Base-by-base conservation (phyloP, 1,140 invertebrate genomes). In the Brachionus koreanus region DNA sequence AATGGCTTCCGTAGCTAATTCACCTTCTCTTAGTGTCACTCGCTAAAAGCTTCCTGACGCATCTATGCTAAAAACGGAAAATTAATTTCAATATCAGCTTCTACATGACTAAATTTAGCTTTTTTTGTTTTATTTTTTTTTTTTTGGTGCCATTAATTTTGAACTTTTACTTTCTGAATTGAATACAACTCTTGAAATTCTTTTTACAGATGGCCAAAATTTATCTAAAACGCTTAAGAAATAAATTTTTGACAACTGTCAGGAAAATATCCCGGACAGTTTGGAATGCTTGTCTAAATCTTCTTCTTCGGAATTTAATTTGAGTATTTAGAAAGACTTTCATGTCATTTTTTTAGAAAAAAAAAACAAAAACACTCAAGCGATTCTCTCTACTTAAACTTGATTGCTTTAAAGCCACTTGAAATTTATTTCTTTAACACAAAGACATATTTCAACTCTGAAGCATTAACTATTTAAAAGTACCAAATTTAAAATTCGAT, bases 1-100 rank as follows among this genome's bases (percentile, higher is more conserved):
- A 57, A 57, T 57, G 16, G 49, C 49, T 57, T 57, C 49, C 49
- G 49, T 57, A 57, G n/a, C 49, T 57, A 57, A 57, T 57, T 57
- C 49, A 57, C 49, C 49, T 57, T 57, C 16, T 57, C 49, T 16
- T 19, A 57, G 16, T 57, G 49, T 19, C 49, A 57, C 49, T 57
- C 49, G 49, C 16, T 57, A 57, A 57, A 57, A 57, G 49, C 49
- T 57, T 57, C 49, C 49, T 57, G 49, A 57, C 49, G 49, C 49
- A 57, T 57, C 49, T 19, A 57, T 57, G n/a, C 49, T 57, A 57
- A 49, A 29, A 49, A 57, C 49, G 49, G 49, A 57, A 57, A 57
- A 57, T 57, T 16, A 16, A 57, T 57, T 57, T 57, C 16, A 5
- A 23, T 23, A 57, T 49, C 16, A 49, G 6, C 16, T 49, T 49